Evolutionary conservation across 2,888 invertebrate species (phyloP).

Genomic region (Drosophila pseudotalamancana): DNA sequence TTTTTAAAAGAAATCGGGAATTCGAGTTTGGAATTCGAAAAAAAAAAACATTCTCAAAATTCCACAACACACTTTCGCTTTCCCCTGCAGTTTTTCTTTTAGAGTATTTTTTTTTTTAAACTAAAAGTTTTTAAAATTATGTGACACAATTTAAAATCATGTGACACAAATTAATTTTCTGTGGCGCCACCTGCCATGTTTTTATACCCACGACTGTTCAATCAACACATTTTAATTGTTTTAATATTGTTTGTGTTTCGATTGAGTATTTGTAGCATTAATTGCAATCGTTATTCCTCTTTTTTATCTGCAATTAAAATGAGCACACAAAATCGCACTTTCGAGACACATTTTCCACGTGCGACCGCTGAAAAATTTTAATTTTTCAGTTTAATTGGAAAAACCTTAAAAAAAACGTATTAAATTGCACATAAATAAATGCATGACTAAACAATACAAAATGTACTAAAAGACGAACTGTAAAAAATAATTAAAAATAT

Average conservation of each 20-base stretch:
- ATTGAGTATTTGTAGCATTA: conserved; percentile 3
- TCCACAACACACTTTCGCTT: neutral
- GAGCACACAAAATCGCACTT: conserved; percentile 45
- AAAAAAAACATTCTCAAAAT: neutral
- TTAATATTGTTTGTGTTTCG: conserved; percentile 20
- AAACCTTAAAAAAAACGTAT: conserved; percentile 38
- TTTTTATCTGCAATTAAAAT: conserved; percentile 32
- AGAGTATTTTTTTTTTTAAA: too few relatives aligned
- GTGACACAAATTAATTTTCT: conserved; percentile 5
- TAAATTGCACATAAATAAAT: conserved; percentile 46
- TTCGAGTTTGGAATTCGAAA: conserved; percentile 1
- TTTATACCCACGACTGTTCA: conserved; percentile 16
- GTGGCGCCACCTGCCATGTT: conserved; percentile 13
- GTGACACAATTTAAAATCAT: neutral
- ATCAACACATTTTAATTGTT: conserved; percentile 24
- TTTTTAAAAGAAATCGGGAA: neutral
- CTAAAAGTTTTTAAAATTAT: neutral
- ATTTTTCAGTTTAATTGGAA: conserved; percentile 16
- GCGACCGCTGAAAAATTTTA: conserved; percentile 48
- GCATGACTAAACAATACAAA: neutral
- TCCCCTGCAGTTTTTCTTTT: neutral
- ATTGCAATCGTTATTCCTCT: conserved; percentile 6
- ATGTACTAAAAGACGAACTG: neutral
- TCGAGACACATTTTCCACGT: conserved; percentile 39
- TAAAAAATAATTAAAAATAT: neutral